These are phyloP conservation scores for Acropora yongei DNA, from an alignment of 64 coral and sea anemone genomes.

Conservation along the genomic window DNA sequence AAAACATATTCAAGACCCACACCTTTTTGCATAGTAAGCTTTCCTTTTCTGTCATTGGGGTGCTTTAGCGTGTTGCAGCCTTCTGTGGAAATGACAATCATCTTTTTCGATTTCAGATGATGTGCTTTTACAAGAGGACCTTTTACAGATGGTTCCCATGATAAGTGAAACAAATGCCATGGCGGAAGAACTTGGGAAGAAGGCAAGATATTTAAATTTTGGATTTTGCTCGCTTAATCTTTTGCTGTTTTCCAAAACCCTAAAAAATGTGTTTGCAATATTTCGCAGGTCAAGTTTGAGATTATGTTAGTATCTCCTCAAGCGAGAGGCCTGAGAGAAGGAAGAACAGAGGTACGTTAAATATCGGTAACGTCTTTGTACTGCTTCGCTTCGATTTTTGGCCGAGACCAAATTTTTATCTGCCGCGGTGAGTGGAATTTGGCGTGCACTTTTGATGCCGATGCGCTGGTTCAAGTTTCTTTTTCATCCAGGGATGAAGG, in stretches of 20 bases:
- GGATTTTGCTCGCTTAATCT: too few species aligned
- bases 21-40: too few species aligned
- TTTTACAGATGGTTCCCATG: slow-evolving; percentile 92
- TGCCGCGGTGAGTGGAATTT: too few species aligned
- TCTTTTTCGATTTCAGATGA: slow-evolving; percentile 64
- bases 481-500: too few species aligned
- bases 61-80: too few species aligned
- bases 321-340: slow-evolving; percentile 86
- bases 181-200: slow-evolving; percentile 89
- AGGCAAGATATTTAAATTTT: slow-evolving; percentile 1
- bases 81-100: neutral
- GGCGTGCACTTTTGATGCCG: too few species aligned
- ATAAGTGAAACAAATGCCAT: slow-evolving; percentile 95
- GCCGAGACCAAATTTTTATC: too few species aligned
- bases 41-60: too few species aligned
- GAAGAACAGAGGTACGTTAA: slow-evolving; percentile 79
- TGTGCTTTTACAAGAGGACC: slow-evolving; percentile 89
- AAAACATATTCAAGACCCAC: too few species aligned
- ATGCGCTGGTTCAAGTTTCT: too few species aligned
- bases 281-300: slow-evolving; percentile 86
- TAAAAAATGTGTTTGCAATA: neutral
- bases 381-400: too few species aligned
- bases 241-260: too few species aligned
- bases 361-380: neutral
- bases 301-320: slow-evolving; percentile 84